Conservation (phyloP, 2,113 vertebrate species). For the Saguinus imperator region DNA sequence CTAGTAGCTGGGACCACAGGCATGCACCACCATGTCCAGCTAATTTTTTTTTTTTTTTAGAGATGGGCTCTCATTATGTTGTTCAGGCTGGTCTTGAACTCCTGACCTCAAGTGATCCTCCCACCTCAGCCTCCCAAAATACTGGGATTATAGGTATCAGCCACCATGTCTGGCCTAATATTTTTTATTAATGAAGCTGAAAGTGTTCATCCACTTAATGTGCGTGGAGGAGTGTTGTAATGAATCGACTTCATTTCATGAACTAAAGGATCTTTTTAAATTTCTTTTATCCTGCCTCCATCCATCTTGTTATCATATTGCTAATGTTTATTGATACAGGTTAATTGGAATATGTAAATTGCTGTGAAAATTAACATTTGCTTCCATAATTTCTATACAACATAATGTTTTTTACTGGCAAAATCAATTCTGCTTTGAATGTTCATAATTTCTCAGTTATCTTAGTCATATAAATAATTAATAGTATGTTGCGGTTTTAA, state of each 20-base stretch:
- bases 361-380: not conserved
- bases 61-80: too few relatives aligned
- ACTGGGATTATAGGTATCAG: too few relatives aligned
- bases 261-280: not conserved
- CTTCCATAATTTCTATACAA: not conserved
- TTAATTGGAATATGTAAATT: not conserved
- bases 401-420: slow-evolving; percentile 3
- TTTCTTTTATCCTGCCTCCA: not conserved
- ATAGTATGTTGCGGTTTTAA: not conserved
- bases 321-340: not conserved
- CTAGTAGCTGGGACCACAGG: too few relatives aligned
- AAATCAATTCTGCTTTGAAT: slow-evolving; percentile 19
- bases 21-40: too few relatives aligned
- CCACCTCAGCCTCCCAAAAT: too few relatives aligned
- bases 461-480: not conserved
- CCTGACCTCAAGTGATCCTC: too few relatives aligned
- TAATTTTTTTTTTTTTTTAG: too few relatives aligned
- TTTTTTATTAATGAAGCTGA: not conserved
- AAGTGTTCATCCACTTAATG: not conserved
- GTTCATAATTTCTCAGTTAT: not conserved
- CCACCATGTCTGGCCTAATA: not conserved
- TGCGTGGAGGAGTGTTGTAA: not conserved
- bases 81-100: too few relatives aligned
- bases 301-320: not conserved
- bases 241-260: slow-evolving; percentile 2